These are phyloP conservation scores for Drosophila paramelanica DNA, from an alignment of 2,888 invertebrate genomes.

Conservation along the genomic window DNA sequence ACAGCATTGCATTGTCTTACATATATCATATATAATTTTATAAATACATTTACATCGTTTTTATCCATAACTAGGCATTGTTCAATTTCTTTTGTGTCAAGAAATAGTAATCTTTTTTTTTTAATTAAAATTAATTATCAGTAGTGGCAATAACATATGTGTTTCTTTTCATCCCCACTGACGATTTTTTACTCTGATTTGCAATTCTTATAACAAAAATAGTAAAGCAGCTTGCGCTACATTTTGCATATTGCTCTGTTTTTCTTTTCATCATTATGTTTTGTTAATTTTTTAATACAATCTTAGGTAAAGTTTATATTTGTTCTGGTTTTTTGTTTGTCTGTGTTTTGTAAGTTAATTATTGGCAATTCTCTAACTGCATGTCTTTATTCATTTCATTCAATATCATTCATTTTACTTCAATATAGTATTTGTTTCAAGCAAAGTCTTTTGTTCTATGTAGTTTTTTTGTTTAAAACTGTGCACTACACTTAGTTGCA, in stretches of 20 bases:
- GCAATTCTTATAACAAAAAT: conserved; percentile 71
- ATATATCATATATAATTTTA: conserved; percentile 70
- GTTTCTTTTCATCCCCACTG: conserved; percentile 17
- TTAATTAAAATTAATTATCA: conserved; percentile 70
- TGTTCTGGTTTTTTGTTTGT: conserved; percentile 54
- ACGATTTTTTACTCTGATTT: conserved; percentile 28
- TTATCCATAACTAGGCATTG: conserved; percentile 69
- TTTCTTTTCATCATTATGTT: conserved; percentile 29
- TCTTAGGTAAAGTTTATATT: conserved; percentile 76
- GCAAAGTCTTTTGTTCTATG: conserved; percentile 79
- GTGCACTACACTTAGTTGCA: conserved; percentile 63
- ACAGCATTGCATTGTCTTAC: conserved; percentile 78
- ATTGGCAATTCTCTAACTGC: conserved; percentile 81
- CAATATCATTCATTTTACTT: conserved; percentile 35
- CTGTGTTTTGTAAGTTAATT: conserved; percentile 50
- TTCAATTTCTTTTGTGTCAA: conserved; percentile 32
- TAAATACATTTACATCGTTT: conserved; percentile 65
- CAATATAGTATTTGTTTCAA: conserved; percentile 55
- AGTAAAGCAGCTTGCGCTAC: conserved; percentile 51
- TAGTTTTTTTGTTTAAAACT: conserved; percentile 60
- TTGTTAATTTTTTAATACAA: conserved; percentile 62
- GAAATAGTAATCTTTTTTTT: conserved; percentile 46
- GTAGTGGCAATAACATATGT: conserved; percentile 72
- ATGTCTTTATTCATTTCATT: conserved; percentile 49
- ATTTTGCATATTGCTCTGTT: conserved; percentile 41